Evolutionary conservation across 2,113 vertebrate species (phyloP).

Genomic region (Notarius lentiginosus): DNA sequence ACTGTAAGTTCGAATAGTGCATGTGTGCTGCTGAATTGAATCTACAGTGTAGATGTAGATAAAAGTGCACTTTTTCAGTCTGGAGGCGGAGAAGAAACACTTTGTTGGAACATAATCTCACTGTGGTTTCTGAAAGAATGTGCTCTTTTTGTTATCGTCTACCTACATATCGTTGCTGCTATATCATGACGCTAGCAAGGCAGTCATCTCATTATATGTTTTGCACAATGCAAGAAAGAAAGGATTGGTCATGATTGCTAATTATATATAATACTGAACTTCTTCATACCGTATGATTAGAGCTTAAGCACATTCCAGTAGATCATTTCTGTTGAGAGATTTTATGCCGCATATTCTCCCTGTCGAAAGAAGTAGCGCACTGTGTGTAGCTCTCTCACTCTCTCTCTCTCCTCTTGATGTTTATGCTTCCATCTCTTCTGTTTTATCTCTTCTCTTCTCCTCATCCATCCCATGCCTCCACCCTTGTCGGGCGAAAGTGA

Average conservation of each 20-base stretch:
- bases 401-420: background rate
- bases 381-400: constrained; percentile 9
- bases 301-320: background rate
- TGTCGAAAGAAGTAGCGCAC: background rate
- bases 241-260: background rate
- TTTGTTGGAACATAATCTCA: background rate
- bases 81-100: background rate
- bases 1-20: background rate
- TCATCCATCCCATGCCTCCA: constrained; percentile 8
- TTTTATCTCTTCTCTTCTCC: background rate
- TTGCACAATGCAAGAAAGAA: constrained; percentile 28
- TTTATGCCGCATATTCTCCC: background rate
- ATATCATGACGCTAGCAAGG: constrained; percentile 19
- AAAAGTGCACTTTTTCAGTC: background rate
- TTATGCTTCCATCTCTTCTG: background rate
- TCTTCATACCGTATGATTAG: background rate
- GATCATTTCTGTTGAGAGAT: background rate
- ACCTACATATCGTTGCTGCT: background rate
- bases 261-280: background rate
- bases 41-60: constrained; percentile 20
- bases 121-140: background rate
- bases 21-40: constrained; percentile 16
- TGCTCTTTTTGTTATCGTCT: background rate
- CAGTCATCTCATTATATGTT: constrained; percentile 15
- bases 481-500: background rate